These are phyloP conservation scores for Diaprepes abbreviatus DNA, from an alignment of 2,888 invertebrate species.

Conservation along the genomic window DNA sequence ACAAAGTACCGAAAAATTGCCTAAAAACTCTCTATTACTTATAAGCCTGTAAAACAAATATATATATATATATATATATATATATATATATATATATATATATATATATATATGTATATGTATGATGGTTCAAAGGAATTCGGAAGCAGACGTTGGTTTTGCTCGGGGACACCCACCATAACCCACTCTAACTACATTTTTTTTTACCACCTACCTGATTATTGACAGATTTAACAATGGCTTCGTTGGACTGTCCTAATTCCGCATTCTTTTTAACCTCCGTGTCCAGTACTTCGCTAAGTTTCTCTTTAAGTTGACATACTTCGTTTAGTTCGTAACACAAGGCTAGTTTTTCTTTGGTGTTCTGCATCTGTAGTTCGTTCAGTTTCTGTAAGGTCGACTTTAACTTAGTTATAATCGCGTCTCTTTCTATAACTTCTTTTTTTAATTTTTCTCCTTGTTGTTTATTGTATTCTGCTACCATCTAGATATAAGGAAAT, in stretches of 20 bases:
- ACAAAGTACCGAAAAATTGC: too few relatives aligned
- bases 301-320: conserved; percentile 60
- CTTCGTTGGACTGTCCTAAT: conserved; percentile 59
- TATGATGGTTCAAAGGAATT: too few relatives aligned
- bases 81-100: too few relatives aligned
- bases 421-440: conserved; percentile 61
- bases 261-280: conserved; percentile 59
- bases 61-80: too few relatives aligned
- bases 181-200: too few relatives aligned
- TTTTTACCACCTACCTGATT: conserved; percentile 52
- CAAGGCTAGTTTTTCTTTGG: conserved; percentile 63
- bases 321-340: conserved; percentile 63
- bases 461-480: conserved; percentile 65
- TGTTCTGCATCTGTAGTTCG: conserved; percentile 59
- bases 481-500: conserved; percentile 55
- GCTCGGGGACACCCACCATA: too few relatives aligned
- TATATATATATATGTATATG: too few relatives aligned
- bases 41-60: too few relatives aligned
- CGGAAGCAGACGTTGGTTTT: too few relatives aligned
- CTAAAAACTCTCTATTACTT: too few relatives aligned
- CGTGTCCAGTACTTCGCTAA: conserved; percentile 58
- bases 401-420: conserved; percentile 60
- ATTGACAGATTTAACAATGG: conserved; percentile 56
- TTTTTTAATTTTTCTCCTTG: conserved; percentile 62
- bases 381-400: conserved; percentile 61